Evolutionary conservation across 92 coral and sea anemone genomes (phyloP), one percentile per base, ranked within the genome.

Genomic region (Scolanthus callimorphus): DNA sequence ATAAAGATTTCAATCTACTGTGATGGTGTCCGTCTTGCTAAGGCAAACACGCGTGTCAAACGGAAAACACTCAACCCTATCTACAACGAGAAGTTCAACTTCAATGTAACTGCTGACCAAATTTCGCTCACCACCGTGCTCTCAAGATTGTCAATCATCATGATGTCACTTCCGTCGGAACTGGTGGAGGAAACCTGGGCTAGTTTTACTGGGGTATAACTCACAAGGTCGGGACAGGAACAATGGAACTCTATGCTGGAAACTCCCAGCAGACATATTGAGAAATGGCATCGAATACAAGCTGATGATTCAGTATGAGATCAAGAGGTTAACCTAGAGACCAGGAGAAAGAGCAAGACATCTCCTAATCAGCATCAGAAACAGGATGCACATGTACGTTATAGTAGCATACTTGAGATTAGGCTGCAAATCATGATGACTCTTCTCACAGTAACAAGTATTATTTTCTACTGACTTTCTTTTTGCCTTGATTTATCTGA

Each of bases 31-130:
- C 85, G 98, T 25, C 67, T 88, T 20, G 84, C 88, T 56, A 90
- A 90, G 49, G 96, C 96, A 22, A 86, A 85, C 62, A 92, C 98
- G 26, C 87, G 98, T 25, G 98, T 92, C 46, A 92, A 92, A 55
- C 73, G 96, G 31, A 76, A 76, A 47, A 83, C 87, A 29, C 71
- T 83, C 22, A 92, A 88, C 58, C 98, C 98, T 19, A 83, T 92
- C 59, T 92, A 80, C 80, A 92, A 92, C 57, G 98, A 92, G 48
- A 92, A 92, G 59, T 92, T 92, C 61, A 92, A 92, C 77, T 92
- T 92, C 58, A 90, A 92, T 51, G 86, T 92, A 27, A 64, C 85
- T 50, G 82, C 98, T 39, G 98, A 92, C 76, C 96, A 88, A 61
- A 92, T 92, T 63, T 82, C 98, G 27, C 78, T 84, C 57, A 88